Percentiles rank a stretch among this genome's conserved stretches.
These are phyloP conservation scores for Channallabes apus DNA, from an alignment of 2,797 vertebrate genomes.

Conservation along the genomic window DNA sequence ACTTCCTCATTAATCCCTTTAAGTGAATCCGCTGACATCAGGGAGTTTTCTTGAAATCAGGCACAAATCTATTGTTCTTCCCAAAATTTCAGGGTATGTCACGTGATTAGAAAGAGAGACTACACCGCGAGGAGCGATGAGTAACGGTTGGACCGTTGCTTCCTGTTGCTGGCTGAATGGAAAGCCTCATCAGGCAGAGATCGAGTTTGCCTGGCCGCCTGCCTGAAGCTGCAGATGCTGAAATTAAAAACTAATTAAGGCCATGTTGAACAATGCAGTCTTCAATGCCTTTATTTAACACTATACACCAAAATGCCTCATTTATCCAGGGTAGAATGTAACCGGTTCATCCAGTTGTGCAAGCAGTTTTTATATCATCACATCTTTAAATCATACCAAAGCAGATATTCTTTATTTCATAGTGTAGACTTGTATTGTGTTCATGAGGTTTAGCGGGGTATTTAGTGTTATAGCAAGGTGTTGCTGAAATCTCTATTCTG, in stretches of 20 bases:
- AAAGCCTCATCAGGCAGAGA: conserved; percentile 27
- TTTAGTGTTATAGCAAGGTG: not conserved
- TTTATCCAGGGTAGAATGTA: not conserved
- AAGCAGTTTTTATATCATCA: not conserved
- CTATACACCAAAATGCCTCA: not conserved
- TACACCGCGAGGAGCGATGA: not conserved
- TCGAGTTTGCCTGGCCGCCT: conserved; percentile 24
- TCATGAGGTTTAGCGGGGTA: not conserved
- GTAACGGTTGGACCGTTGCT: conserved; percentile 2
- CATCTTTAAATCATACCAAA: not conserved
- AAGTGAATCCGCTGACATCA: not conserved
- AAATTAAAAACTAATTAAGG: conserved; percentile 55
- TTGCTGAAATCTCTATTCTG: not conserved
- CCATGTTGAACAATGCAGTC: conserved; percentile 29
- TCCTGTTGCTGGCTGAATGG: conserved; percentile 34
- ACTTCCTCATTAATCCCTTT: conserved; percentile 8
- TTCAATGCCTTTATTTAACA: conserved; percentile 4
- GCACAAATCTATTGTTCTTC: not conserved
- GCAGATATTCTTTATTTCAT: too few relatives aligned
- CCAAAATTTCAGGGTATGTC: not conserved
- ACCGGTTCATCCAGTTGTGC: not conserved
- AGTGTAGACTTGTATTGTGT: not conserved
- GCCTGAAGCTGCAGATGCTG: conserved; percentile 43
- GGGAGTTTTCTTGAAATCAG: not conserved
- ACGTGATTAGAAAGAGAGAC: not conserved